Evolutionary conservation across 2,113 vertebrate species (phyloP).

Genomic region (Neodontobutis hainanensis): DNA sequence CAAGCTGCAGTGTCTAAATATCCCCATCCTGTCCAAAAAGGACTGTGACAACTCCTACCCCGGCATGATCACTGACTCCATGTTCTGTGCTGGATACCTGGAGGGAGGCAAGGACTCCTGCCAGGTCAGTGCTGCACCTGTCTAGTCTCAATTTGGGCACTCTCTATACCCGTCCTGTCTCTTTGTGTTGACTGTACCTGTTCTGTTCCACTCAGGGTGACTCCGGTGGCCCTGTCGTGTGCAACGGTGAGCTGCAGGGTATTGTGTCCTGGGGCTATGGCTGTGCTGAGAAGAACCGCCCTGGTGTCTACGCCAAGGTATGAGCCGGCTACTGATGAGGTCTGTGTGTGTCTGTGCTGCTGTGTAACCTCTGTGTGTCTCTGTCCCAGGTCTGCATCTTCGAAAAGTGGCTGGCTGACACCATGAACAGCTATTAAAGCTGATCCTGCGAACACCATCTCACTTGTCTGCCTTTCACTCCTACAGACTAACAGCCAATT

Average conservation of each 20-base stretch:
- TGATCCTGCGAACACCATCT: neutral
- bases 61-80: slow-evolving; percentile 78
- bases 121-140: slow-evolving; percentile 69
- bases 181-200: neutral
- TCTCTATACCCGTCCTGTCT: neutral
- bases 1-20: slow-evolving; percentile 79
- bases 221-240: slow-evolving; percentile 82
- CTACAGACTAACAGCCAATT: slow-evolving; percentile 8
- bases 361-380: slow-evolving; percentile 3
- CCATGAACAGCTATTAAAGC: slow-evolving; percentile 62
- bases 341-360: neutral
- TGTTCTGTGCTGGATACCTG: slow-evolving; percentile 85
- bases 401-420: slow-evolving; percentile 55
- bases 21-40: slow-evolving; percentile 77
- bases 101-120: slow-evolving; percentile 88
- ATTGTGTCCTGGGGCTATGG: slow-evolving; percentile 81
- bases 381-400: slow-evolving; percentile 67
- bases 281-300: slow-evolving; percentile 70
- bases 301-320: slow-evolving; percentile 80
- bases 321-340: neutral
- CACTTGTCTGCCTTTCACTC: slow-evolving; percentile 7
- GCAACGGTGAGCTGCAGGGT: slow-evolving; percentile 77
- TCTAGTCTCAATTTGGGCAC: neutral
- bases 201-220: slow-evolving; percentile 72
- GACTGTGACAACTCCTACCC: slow-evolving; percentile 81